Percentiles rank a stretch among this genome's conserved stretches.
Evolutionary conservation across 2,888 invertebrate genomes (phyloP).

Genomic region (Stenodera caucasica): DNA sequence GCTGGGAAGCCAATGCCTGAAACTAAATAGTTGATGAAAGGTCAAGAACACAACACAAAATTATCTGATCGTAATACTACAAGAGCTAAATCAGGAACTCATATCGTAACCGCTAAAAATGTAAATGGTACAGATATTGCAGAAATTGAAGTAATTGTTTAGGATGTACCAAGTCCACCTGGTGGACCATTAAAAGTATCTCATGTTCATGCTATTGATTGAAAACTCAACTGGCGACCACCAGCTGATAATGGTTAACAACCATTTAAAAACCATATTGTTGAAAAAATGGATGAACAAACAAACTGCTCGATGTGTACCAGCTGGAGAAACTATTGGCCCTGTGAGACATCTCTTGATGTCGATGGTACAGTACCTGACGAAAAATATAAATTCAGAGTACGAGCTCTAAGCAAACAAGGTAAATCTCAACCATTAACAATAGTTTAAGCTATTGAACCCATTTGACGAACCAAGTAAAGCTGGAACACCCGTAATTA

Average conservation of each 20-base stretch:
- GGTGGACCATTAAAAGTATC: slow-evolving; percentile 89
- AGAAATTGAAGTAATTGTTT: slow-evolving; percentile 85
- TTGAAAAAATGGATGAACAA: slow-evolving; percentile 94
- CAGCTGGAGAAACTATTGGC: slow-evolving; percentile 89
- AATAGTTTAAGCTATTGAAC: slow-evolving; percentile 84
- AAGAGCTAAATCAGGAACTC: slow-evolving; percentile 86
- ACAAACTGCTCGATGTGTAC: slow-evolving; percentile 93
- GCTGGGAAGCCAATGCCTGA: slow-evolving; percentile 94
- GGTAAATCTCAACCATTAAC: slow-evolving; percentile 95
- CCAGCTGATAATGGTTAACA: slow-evolving; percentile 95
- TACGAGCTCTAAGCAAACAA: slow-evolving; percentile 94
- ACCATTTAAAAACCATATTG: slow-evolving; percentile 89
- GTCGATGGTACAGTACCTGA: slow-evolving; percentile 88
- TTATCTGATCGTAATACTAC: slow-evolving; percentile 77
- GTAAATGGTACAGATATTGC: slow-evolving; percentile 92
- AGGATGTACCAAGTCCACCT: slow-evolving; percentile 88
- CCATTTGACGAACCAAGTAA: slow-evolving; percentile 85
- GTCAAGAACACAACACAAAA: slow-evolving; percentile 85
- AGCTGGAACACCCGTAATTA: slow-evolving; percentile 84
- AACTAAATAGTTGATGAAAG: slow-evolving; percentile 87
- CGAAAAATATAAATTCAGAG: slow-evolving; percentile 97
- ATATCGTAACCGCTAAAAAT: slow-evolving; percentile 91
- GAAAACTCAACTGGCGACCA: slow-evolving; percentile 88
- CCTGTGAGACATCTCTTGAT: slow-evolving; percentile 72
- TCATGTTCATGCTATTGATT: slow-evolving; percentile 87